Percentiles rank a stretch among this genome's conserved stretches.
phyloP scores from a whole-genome alignment of 2,113 vertebrate genomes.

The Paedocypris sp. region DNA sequence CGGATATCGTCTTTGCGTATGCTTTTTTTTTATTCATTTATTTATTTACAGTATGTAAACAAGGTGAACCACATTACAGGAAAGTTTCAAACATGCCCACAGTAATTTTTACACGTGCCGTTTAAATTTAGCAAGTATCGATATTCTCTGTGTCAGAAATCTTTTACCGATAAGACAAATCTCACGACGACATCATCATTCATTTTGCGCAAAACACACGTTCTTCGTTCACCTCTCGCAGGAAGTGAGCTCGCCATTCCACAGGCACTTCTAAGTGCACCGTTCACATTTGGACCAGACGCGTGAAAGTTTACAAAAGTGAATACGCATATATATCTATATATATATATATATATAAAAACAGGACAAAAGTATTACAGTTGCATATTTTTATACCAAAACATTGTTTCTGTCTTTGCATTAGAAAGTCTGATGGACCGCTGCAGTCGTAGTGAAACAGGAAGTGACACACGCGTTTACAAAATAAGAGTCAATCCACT shows the following conservation, averaged over 20 bases:
- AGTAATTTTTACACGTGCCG: no score
- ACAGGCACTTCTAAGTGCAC: constrained; percentile 19
- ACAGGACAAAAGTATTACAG: constrained; percentile 14
- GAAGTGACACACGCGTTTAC: not conserved
- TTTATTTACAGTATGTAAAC: constrained; percentile 70
- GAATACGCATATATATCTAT: no score
- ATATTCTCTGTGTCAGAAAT: no score
- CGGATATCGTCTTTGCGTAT: constrained; percentile 28
- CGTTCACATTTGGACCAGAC: constrained; percentile 12
- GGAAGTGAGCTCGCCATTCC: constrained; percentile 3
- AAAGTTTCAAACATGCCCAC: constrained; percentile 55
- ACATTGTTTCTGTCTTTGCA: constrained; percentile 12
- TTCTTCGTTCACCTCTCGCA: not conserved
- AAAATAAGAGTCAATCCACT: not conserved
- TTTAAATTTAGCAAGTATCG: no score
- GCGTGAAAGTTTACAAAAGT: constrained; percentile 29
- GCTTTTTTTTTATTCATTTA: no score
- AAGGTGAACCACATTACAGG: constrained; percentile 50
- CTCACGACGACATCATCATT: no score
- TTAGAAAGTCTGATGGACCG: constrained; percentile 7
- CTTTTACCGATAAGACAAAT: no score
- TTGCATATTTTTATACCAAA: constrained; percentile 29
- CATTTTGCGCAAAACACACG: constrained; percentile 9
- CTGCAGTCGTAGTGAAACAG: constrained; percentile 30
- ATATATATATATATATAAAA: constrained; percentile 23